Evolutionary conservation across 2,888 invertebrate genomes (phyloP).

Genomic region (Tiliacea citrago): DNA sequence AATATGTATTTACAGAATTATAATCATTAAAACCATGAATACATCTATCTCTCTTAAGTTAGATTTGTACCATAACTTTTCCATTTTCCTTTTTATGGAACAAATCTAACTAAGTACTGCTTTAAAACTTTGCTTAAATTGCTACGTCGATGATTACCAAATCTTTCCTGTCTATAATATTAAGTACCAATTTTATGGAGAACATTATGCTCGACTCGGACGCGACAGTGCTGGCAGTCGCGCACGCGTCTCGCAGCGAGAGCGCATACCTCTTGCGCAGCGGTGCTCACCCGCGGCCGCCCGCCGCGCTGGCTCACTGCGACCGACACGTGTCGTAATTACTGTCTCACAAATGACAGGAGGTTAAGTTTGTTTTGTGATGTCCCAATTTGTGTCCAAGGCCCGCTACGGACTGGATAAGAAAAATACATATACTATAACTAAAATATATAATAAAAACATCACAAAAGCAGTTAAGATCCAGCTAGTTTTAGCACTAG

Average conservation of each 20-base stretch:
- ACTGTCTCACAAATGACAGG: not conserved
- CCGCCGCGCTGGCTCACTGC: not conserved
- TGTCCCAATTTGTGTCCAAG: not conserved
- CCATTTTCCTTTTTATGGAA: too few relatives aligned
- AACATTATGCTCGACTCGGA: not conserved
- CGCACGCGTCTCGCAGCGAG: conserved; percentile 3
- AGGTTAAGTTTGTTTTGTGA: not conserved
- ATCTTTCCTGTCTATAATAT: too few relatives aligned
- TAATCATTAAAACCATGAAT: too few relatives aligned
- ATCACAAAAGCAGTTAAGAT: not conserved
- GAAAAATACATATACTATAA: not conserved
- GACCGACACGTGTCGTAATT: not conserved
- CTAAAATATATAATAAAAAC: too few relatives aligned
- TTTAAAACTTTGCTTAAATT: too few relatives aligned
- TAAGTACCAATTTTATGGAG: not conserved
- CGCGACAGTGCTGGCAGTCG: not conserved
- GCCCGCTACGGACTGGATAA: not conserved
- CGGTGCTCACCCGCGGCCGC: not conserved
- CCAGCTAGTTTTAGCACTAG: not conserved
- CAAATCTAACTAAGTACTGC: too few relatives aligned
- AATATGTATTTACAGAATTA: too few relatives aligned
- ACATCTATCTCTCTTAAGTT: too few relatives aligned
- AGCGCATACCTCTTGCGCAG: conserved; percentile 25
- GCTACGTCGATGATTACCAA: too few relatives aligned
- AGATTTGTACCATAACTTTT: too few relatives aligned